Evolutionary conservation across 2,113 vertebrate genomes (phyloP), one percentile per base, ranked within the genome.

Genomic region (Scophthalmus maximus): DNA sequence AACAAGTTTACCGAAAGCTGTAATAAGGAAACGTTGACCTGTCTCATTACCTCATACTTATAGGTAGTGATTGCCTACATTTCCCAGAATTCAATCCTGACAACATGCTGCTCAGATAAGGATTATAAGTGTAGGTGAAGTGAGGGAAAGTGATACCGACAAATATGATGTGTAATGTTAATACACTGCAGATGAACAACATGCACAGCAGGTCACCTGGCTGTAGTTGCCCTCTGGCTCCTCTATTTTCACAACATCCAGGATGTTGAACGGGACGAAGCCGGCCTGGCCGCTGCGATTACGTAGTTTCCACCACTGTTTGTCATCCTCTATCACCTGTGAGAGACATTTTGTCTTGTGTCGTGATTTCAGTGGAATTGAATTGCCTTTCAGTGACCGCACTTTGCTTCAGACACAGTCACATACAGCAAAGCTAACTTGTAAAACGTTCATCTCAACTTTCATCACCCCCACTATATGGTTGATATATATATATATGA

Each of bases 251-350:
- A 95, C 86, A 53, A 96, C 90, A 1, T 94, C 94, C 86, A 99
- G 93, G 63, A 98, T 95, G 81, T 96, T 98, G 71, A 92, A 93
- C 0, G 97, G 97, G 53, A 99, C 96, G 0, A 94, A 98, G 47
- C 98, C 98, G 0, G 95, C 82, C 91, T 98, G 96, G 11, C 97
- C 97, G 0, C 96, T 97, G 74, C 95, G 92, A 77, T 95, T 98
- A 49, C 95, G 91, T 61, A 99, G 68, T 83, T 97, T 98, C 97
- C 98, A 98, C 97, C 97, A 99, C 87, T 98, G 96, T 81, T 95
- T 96, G 53, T 94, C 93, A 10, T 96, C 95, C 65, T 98, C 97
- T 68, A 99, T 68, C 71, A 99, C 95, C 98, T 99, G 87, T 0
- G 60, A 70, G 7, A 62, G 30, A 65, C 8, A 38, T 52, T 55